These are phyloP conservation scores for Rhodeus uyekii DNA, from an alignment of 2,797 vertebrate genomes.

Conservation along the genomic window DNA sequence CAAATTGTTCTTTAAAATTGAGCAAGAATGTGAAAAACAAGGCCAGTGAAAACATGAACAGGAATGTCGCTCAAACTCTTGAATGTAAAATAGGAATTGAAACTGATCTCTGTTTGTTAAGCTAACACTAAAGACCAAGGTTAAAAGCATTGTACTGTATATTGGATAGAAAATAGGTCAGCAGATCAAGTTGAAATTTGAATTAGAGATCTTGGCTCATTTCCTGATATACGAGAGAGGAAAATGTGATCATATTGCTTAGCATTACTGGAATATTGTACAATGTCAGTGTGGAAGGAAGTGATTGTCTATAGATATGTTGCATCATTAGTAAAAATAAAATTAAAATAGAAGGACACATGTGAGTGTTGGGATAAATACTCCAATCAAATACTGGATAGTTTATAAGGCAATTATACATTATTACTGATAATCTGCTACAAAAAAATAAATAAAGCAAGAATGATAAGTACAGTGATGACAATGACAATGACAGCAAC, in stretches of 20 bases:
- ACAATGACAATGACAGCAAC: not conserved
- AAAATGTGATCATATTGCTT: not conserved
- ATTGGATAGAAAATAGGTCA: not conserved
- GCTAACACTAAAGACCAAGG: not conserved
- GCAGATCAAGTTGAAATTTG: not conserved
- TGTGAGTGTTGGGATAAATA: not conserved
- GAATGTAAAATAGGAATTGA: not conserved
- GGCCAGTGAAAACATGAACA: not conserved
- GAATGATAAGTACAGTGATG: too few species aligned
- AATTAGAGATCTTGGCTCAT: not conserved
- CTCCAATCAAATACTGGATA: not conserved
- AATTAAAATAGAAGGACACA: not conserved
- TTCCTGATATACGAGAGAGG: not conserved
- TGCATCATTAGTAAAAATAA: not conserved
- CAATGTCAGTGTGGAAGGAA: not conserved
- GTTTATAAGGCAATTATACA: too few species aligned
- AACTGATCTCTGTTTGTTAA: not conserved
- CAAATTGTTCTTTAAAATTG: not conserved
- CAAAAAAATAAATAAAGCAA: too few species aligned
- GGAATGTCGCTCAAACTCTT: not conserved
- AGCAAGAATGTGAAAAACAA: conserved; percentile 17
- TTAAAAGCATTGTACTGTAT: not conserved
- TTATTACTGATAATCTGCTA: not conserved
- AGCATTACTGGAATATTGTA: not conserved
- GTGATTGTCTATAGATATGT: not conserved